phyloP scores from a whole-genome alignment of 2,113 vertebrate genomes.

The Gnathonemus echidnorhynchus region DNA sequence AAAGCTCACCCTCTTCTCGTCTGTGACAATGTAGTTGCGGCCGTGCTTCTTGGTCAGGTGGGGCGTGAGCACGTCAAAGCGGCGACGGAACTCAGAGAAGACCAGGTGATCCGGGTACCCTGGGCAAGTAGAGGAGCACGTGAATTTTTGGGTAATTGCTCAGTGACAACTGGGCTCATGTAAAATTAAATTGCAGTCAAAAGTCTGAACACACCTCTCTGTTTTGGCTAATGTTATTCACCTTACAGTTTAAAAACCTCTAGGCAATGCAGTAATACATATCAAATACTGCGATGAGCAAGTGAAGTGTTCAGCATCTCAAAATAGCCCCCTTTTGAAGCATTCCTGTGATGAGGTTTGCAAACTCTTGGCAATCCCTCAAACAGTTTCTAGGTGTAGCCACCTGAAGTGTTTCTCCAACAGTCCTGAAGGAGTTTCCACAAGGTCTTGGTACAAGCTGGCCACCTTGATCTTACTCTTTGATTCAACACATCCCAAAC shows the following conservation, averaged over 20 bases:
- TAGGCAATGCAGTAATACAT: neutral
- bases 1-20: conserved; percentile 78
- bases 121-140: conserved; percentile 33
- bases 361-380: neutral
- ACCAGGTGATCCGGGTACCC: conserved; percentile 97
- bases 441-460: neutral
- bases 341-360: neutral
- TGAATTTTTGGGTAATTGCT: neutral
- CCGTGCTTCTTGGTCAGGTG: conserved; percentile 94
- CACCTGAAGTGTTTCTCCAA: neutral
- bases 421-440: neutral
- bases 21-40: conserved; percentile 85
- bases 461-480: neutral
- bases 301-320: neutral
- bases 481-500: neutral
- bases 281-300: neutral
- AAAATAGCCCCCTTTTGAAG: neutral
- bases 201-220: neutral
- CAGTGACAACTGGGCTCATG: neutral
- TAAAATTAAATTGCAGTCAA: neutral
- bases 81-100: conserved; percentile 88
- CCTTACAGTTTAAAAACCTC: neutral
- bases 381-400: neutral
- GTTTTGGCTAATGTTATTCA: neutral
- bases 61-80: conserved; percentile 87